These are phyloP conservation scores for Eupeodes latifasciatus DNA, from an alignment of 2,888 invertebrate species.

Conservation along the genomic window DNA sequence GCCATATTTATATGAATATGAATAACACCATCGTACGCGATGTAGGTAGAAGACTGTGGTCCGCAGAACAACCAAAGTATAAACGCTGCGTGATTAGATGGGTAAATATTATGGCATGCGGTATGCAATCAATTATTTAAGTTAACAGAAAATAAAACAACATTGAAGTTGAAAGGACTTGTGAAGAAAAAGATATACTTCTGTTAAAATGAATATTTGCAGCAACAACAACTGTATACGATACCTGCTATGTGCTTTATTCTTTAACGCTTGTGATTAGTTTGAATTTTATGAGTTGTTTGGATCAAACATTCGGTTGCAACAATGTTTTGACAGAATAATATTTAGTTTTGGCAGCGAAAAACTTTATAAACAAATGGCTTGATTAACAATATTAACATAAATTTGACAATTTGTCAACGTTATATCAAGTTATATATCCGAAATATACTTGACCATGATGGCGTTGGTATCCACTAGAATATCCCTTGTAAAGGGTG, in stretches of 20 bases:
- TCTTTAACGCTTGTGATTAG: slow-evolving; percentile 17
- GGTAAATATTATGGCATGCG: slow-evolving; percentile 66
- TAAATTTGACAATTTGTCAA: too few species aligned
- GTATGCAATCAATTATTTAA: slow-evolving; percentile 67
- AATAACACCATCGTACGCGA: slow-evolving; percentile 6
- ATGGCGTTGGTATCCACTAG: too few species aligned
- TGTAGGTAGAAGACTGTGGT: neutral
- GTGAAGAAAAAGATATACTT: neutral
- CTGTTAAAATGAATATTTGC: neutral
- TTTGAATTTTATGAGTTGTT: slow-evolving; percentile 37
- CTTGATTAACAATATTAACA: too few species aligned
- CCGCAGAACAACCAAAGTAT: slow-evolving; percentile 23
- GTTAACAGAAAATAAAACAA: slow-evolving; percentile 39
- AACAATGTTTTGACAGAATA: neutral
- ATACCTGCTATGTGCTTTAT: neutral
- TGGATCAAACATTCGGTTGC: neutral
- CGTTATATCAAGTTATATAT: too few species aligned
- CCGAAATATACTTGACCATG: too few species aligned
- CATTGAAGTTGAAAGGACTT: slow-evolving; percentile 12
- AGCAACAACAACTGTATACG: neutral
- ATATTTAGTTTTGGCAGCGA: too few species aligned
- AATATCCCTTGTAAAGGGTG: too few species aligned
- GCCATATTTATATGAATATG: neutral
- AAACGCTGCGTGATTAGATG: slow-evolving; percentile 65
- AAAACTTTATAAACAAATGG: too few species aligned